A percentile compares a stretch with the other conserved stretches of the same genome.
phyloP scores from a whole-genome alignment of 1,140 invertebrate genomes.

The Penaeus vannamei region DNA sequence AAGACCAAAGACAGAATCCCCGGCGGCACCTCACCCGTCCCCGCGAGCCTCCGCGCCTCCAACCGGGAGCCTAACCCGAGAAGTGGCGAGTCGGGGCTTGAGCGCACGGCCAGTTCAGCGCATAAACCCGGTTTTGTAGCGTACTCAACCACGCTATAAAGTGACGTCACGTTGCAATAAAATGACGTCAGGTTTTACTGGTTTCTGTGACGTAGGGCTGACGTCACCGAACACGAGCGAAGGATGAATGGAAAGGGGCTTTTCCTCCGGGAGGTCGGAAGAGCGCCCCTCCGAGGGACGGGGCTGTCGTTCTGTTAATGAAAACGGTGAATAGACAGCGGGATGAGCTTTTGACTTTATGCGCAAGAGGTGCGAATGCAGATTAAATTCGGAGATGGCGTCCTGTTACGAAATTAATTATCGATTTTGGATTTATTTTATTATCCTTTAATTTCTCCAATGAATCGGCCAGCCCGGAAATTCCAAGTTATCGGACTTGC shows the following conservation, averaged over 20 bases:
- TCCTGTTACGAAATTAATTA: too few relatives aligned
- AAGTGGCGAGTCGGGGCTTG: background rate
- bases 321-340: conserved; percentile 21
- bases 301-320: conserved; percentile 52
- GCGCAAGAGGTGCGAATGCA: too few relatives aligned
- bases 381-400: too few relatives aligned
- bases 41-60: background rate
- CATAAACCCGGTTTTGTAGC: conserved; percentile 64
- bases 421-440: too few relatives aligned
- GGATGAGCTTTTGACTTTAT: too few relatives aligned
- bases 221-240: conserved; percentile 56
- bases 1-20: too few relatives aligned
- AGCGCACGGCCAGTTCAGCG: conserved; percentile 48
- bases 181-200: conserved; percentile 64
- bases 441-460: too few relatives aligned
- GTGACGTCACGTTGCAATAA: conserved; percentile 63
- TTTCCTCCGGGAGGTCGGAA: conserved; percentile 40
- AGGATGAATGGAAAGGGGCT: conserved; percentile 49
- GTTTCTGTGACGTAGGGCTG: conserved; percentile 59
- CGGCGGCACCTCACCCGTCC: background rate
- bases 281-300: conserved; percentile 29
- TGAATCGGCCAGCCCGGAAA: too few relatives aligned
- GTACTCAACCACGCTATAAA: conserved; percentile 65
- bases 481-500: too few relatives aligned
- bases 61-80: background rate